Evolutionary conservation across 2,888 invertebrate species (phyloP), one percentile per base, ranked within the genome.

Genomic region (Acleris cristana): DNA sequence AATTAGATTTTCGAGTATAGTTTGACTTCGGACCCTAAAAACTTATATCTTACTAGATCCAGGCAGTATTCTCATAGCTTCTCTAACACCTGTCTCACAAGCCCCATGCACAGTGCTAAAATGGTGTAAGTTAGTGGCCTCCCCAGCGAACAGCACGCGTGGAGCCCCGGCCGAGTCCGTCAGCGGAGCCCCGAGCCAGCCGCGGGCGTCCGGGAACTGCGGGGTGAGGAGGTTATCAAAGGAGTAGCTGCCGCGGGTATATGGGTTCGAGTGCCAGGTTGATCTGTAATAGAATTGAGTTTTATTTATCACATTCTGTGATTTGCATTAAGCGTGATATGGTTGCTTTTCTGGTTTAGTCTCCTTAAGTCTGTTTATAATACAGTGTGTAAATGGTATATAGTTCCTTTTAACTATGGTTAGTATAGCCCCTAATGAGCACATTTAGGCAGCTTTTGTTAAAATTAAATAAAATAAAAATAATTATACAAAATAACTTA

Each of bases 71-170:
- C 85, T 73, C 70, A 64, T 74, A 0, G 96, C 96, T 78, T 96
- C 96, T 48, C 96, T 90, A 76, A 91, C 90, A 0, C 96, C 96
- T 0, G 94, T 92, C 72, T 95, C 95, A 0, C 95, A 85, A 0
- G 96, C 96, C 0, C 96, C 96, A 76, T 96, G 96, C 0, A 96
- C 96, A 0, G 96, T 96, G 0, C 95, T 95, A 81, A 94, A 96
- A 76, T 94, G 95, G 30, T 87, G 91, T 0, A 57, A 40, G 2
- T 88, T 76, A 0, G 95, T 94, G 0, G 95, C 95, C 76, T 95
- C 95, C 0, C 95, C 95, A 1, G 94, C 95, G 83, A 95, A 95
- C 18, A 94, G 77, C 0, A 95, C 81, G 0, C 90, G 80, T 19
- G 93, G 93, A 19, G 79, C 83, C 0, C 90, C 91, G 44, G 84